Conservation (phyloP, 2,888 invertebrate genomes). For the Yponomeuta plumbellus region DNA sequence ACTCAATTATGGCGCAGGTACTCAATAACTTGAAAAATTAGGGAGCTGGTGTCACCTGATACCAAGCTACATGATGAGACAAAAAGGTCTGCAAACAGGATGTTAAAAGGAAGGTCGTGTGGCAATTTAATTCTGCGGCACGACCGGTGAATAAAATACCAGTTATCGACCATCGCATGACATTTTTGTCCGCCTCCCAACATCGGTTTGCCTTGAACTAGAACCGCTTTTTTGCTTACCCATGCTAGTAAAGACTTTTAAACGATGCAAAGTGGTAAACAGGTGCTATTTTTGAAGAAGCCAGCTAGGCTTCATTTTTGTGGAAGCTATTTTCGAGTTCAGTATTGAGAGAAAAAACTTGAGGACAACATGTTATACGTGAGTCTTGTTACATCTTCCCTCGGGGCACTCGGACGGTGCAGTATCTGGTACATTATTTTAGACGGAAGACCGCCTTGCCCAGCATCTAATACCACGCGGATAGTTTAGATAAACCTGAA, state of each 20-base stretch:
- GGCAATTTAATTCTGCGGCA: slow-evolving; percentile 5
- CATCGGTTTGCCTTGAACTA: slow-evolving; percentile 44
- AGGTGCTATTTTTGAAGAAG: not conserved
- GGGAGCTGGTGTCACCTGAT: not conserved
- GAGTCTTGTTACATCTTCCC: too few relatives aligned
- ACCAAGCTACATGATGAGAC: not conserved
- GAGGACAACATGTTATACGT: not conserved
- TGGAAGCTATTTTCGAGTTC: not conserved
- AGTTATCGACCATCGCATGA: slow-evolving; percentile 17
- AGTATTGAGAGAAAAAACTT: not conserved
- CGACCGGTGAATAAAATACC: not conserved
- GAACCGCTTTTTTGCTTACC: slow-evolving; percentile 29
- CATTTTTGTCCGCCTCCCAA: slow-evolving; percentile 14
- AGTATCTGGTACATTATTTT: too few relatives aligned
- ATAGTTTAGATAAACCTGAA: too few relatives aligned
- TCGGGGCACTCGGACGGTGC: too few relatives aligned
- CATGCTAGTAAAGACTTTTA: not conserved
- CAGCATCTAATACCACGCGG: too few relatives aligned
- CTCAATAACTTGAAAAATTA: too few relatives aligned
- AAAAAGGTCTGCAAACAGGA: slow-evolving; percentile 16
- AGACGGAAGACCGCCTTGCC: too few relatives aligned
- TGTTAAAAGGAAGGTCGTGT: slow-evolving; percentile 17
- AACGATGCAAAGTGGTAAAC: not conserved
- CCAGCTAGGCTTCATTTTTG: not conserved
- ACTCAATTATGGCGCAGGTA: too few relatives aligned